Base-by-base conservation (phyloP, 2,888 invertebrate genomes). In the Xanthorhoe spadicearia region DNA sequence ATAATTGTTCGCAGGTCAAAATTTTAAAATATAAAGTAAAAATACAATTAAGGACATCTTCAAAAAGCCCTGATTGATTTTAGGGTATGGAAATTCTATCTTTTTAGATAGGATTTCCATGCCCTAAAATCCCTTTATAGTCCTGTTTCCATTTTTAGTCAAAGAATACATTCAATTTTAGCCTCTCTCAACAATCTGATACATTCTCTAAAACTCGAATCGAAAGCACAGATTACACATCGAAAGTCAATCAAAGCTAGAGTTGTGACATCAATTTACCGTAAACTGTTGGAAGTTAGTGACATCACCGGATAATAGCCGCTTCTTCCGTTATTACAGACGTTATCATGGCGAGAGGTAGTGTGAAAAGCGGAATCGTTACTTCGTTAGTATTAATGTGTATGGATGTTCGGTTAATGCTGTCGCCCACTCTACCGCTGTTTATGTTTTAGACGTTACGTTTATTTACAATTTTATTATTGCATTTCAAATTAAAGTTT, bases 291-390 rank as follows among this genome's bases (percentile, higher is more conserved):
- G 32, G 32, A 32, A 0, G 32, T 48, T 48, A 69, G 69, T 69
- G 69, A 69, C 71, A 69, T 71, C 66, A 69, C 62, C 53, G 61
- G 68, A 68, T 66, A 64, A 70, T 67, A 48, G 70, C 52, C 57
- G 38, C 46, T 23, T 70, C 72, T 72, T 72, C 72, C 74, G 74
- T 69, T 72, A 72, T 71, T 67, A 68, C 62, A 55, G 64, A 66
- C 64, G 70, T 74, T 66, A 73, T 68, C 68, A 61, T 61, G 66
- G 52, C 51, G 43, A 64, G 66, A 59, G 64, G 52, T 55, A 64
- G 68, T 66, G 53, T 65, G 59, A 63, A 70, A 64, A 69, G 50
- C 48, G 48, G 67, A 60, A 60, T 56, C 52, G 59, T 63, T 66
- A 61, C 38, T 63, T 56, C 52, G 59, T 63, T 66, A 61, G 49